Evolutionary conservation across 2,888 invertebrate genomes (phyloP).

Genomic region (Notodonta dromedarius): DNA sequence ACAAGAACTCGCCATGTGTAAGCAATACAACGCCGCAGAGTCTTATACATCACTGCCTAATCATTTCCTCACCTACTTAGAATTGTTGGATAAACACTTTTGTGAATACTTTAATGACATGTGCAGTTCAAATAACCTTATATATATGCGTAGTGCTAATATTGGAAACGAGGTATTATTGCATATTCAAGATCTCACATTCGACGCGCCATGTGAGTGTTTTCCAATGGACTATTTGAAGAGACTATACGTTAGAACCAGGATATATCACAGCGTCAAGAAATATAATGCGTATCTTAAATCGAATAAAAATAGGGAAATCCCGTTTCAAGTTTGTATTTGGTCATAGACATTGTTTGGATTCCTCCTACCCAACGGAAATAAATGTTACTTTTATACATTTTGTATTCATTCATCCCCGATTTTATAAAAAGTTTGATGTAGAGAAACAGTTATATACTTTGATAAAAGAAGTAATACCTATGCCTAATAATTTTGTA

Average conservation of each 20-base stretch:
- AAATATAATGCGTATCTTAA: not conserved
- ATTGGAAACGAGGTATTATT: not conserved
- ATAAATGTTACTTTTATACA: too few species aligned
- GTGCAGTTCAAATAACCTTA: not conserved
- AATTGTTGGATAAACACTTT: not conserved
- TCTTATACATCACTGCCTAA: not conserved
- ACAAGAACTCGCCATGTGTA: not conserved
- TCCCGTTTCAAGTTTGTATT: conserved; percentile 23
- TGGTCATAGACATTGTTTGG: not conserved
- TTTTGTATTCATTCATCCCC: too few species aligned
- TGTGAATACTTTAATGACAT: not conserved
- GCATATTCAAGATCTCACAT: not conserved
- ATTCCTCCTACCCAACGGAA: not conserved
- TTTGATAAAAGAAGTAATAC: too few species aligned
- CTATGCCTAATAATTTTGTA: too few species aligned
- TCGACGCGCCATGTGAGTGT: not conserved
- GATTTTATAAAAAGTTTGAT: too few species aligned
- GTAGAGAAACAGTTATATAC: too few species aligned
- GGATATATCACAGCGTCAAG: conserved; percentile 1
- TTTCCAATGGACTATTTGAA: conserved; percentile 1
- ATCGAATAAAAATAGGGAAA: conserved; percentile 30
- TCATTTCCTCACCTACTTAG: not conserved
- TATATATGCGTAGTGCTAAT: not conserved
- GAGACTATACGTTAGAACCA: conserved; percentile 3
- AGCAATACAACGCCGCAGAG: not conserved